Evolutionary conservation across 2,888 invertebrate species (phyloP).

Genomic region (Masnerella sp.): DNA sequence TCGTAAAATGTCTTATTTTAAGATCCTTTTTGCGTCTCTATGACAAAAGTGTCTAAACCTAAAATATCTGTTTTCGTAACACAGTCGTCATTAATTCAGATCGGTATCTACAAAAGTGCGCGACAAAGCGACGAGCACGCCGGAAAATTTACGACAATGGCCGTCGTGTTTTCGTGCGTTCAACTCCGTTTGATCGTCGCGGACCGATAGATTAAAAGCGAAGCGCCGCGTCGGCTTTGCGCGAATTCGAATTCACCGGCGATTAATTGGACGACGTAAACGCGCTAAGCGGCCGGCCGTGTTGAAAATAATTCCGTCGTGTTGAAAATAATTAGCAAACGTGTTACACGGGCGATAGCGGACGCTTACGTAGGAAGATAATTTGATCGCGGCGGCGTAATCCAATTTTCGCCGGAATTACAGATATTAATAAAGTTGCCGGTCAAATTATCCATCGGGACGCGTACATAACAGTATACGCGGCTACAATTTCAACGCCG

Average conservation of each 20-base stretch:
- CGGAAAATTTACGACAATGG: conserved; percentile 13
- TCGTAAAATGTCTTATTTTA: no score
- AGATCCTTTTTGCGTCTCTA: no score
- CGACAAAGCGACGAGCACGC: conserved; percentile 24
- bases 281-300: no score
- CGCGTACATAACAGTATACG: conserved; percentile 42
- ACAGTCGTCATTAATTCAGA: conserved; percentile 29
- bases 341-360: conserved; percentile 15
- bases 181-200: not conserved
- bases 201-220: no score
- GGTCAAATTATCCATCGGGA: conserved; percentile 32
- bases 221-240: no score
- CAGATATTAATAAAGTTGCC: conserved; percentile 48
- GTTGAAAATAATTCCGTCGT: no score
- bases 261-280: not conserved
- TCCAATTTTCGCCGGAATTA: conserved; percentile 39
- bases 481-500: conserved; percentile 41
- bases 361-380: conserved; percentile 27
- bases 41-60: no score
- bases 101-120: conserved; percentile 15
- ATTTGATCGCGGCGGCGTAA: conserved; percentile 36
- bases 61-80: no score
- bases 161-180: not conserved
- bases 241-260: not conserved
- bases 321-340: conserved; percentile 34